phyloP scores from a whole-genome alignment of 2,797 vertebrate species.

The Esox masquinongy region DNA sequence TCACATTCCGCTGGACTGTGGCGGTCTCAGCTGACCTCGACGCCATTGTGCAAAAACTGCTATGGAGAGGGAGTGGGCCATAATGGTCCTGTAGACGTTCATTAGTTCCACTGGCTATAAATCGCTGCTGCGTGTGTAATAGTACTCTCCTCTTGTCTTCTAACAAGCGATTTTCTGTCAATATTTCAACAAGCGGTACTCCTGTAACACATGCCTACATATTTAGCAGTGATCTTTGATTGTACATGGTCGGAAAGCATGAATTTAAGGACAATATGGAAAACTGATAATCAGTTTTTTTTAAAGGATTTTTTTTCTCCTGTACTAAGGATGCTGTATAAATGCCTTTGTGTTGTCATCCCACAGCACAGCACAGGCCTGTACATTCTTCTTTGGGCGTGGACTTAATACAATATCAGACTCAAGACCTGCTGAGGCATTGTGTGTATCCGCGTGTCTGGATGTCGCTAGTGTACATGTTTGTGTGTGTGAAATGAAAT shows the following conservation, averaged over 20 bases:
- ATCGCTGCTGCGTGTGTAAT: constrained; percentile 50
- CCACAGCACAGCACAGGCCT: background rate
- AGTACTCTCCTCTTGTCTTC: constrained; percentile 33
- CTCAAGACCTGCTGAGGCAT: background rate
- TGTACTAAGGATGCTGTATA: background rate
- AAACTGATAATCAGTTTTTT: background rate
- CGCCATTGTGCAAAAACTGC: background rate
- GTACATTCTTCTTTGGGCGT: constrained; percentile 1
- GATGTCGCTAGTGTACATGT: background rate
- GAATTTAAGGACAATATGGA: background rate
- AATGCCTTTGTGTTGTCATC: background rate
- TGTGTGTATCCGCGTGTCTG: constrained; percentile 1
- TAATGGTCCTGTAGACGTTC: constrained; percentile 54
- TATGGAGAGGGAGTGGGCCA: constrained; percentile 24
- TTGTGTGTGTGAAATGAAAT: constrained; percentile 13
- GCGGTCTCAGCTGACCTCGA: background rate
- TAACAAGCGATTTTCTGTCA: constrained; percentile 42
- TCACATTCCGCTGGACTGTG: background rate
- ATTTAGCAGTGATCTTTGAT: background rate
- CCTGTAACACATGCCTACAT: background rate
- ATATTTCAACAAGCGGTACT: constrained; percentile 25
- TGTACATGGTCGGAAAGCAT: background rate
- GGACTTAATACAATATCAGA: background rate
- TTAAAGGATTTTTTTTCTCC: too few species aligned
- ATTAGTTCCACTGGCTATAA: constrained; percentile 57